These are phyloP conservation scores for Percopsis transmontana DNA, from an alignment of 2,113 vertebrate species.

Conservation along the genomic window DNA sequence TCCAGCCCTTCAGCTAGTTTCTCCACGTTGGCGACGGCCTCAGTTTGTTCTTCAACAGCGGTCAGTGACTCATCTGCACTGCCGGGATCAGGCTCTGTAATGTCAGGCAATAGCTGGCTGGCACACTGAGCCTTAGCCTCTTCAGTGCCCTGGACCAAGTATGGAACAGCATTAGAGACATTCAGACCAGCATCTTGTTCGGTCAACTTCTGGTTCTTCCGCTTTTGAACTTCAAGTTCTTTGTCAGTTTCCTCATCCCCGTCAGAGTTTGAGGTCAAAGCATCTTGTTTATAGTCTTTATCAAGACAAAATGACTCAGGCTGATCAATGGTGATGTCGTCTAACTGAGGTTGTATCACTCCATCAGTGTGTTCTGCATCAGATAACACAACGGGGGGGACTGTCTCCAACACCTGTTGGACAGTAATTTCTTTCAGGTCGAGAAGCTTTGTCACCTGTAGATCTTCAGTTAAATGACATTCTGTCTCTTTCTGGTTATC, in stretches of 20 bases:
- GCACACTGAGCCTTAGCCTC: not conserved
- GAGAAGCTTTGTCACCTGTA: not conserved
- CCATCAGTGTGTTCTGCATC: not conserved
- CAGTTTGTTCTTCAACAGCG: not conserved
- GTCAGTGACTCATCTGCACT: not conserved
- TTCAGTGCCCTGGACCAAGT: conserved; percentile 17
- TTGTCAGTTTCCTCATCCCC: conserved; percentile 10
- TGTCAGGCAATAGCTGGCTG: not conserved
- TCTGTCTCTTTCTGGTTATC: not conserved
- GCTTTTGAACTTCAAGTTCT: conserved; percentile 9
- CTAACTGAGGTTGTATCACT: conserved; percentile 3
- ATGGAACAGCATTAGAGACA: not conserved
- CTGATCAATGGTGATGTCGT: conserved; percentile 7
- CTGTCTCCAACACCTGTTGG: not conserved
- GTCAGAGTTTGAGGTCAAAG: not conserved
- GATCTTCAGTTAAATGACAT: not conserved
- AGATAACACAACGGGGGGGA: not conserved
- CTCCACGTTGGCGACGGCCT: not conserved
- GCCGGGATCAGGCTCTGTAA: not conserved
- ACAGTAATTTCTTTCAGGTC: not conserved
- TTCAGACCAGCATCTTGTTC: conserved; percentile 7
- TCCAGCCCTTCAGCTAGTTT: conserved; percentile 8
- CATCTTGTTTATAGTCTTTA: not conserved
- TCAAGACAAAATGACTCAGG: not conserved
- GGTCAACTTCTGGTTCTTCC: not conserved